Evolutionary conservation across 2,797 vertebrate species (phyloP).

Genomic region (Characodon lateralis): DNA sequence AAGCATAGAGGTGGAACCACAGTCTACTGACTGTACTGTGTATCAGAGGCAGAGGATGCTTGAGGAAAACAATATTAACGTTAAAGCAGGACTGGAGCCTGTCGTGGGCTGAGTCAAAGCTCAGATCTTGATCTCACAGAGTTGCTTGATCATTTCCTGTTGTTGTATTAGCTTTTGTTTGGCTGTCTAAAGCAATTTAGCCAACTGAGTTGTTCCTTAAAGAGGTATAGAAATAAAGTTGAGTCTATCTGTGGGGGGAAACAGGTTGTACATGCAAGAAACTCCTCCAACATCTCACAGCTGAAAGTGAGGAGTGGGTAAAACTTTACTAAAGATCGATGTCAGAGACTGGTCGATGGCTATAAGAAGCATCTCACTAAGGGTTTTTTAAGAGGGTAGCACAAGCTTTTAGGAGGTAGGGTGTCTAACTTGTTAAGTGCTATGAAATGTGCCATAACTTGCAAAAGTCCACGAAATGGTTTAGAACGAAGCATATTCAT

Average conservation of each 20-base stretch:
- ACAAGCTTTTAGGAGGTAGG: not conserved
- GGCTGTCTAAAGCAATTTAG: no score
- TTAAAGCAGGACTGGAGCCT: not conserved
- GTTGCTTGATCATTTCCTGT: no score
- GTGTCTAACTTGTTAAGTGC: not conserved
- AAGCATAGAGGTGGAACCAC: not conserved
- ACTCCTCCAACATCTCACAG: not conserved
- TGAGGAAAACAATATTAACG: not conserved
- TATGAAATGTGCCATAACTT: conserved; percentile 8
- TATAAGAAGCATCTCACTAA: not conserved
- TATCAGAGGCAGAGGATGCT: not conserved
- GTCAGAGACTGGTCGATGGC: not conserved
- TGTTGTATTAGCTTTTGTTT: no score
- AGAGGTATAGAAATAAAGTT: no score
- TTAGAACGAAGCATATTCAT: no score
- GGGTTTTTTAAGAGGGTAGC: not conserved
- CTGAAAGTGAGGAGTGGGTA: not conserved
- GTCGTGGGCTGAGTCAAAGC: not conserved
- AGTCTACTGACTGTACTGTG: no score
- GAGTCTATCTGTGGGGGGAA: not conserved
- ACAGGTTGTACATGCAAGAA: not conserved
- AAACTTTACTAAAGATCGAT: not conserved
- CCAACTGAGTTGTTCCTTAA: no score
- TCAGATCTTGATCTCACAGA: not conserved
- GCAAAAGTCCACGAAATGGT: conserved; percentile 12